phyloP scores from a whole-genome alignment of 1,140 invertebrate genomes.

The Colletes gigas region DNA sequence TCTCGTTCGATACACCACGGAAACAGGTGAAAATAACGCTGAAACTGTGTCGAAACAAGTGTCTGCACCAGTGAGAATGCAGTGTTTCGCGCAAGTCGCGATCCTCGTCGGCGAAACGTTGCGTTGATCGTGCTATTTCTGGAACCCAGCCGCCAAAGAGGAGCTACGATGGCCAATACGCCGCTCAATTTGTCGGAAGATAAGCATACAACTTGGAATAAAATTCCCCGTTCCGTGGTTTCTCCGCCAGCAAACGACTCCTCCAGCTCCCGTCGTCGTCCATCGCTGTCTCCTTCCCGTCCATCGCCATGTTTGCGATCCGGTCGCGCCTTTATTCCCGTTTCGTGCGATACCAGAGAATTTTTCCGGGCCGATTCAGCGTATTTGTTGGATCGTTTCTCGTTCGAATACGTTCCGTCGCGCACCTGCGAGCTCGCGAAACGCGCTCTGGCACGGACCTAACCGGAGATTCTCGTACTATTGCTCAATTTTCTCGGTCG shows the following conservation, averaged over 20 bases:
- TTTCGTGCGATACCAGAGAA: neutral
- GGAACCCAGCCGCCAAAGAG: neutral
- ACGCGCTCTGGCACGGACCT: neutral
- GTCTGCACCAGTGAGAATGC: conserved; percentile 6
- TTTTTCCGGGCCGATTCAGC: neutral
- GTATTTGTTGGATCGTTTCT: neutral
- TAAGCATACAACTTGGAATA: conserved; percentile 43
- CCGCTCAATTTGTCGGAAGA: conserved; percentile 56
- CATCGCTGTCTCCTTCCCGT: too few relatives aligned
- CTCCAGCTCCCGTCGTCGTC: too few relatives aligned
- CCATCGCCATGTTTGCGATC: too few relatives aligned
- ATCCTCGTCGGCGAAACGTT: neutral
- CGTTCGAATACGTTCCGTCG: neutral
- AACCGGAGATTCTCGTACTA: neutral
- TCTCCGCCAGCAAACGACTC: too few relatives aligned
- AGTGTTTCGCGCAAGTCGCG: neutral
- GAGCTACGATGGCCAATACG: conserved; percentile 44
- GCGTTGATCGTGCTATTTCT: conserved; percentile 36
- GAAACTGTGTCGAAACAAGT: neutral
- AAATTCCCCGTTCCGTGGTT: neutral
- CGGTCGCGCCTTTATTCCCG: too few relatives aligned
- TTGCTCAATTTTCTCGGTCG: conserved; percentile 11
- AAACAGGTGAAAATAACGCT: neutral
- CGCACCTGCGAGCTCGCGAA: neutral
- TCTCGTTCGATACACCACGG: conserved; percentile 3